phyloP scores from a whole-genome alignment of 2,797 vertebrate genomes.

The Channallabes apus region DNA sequence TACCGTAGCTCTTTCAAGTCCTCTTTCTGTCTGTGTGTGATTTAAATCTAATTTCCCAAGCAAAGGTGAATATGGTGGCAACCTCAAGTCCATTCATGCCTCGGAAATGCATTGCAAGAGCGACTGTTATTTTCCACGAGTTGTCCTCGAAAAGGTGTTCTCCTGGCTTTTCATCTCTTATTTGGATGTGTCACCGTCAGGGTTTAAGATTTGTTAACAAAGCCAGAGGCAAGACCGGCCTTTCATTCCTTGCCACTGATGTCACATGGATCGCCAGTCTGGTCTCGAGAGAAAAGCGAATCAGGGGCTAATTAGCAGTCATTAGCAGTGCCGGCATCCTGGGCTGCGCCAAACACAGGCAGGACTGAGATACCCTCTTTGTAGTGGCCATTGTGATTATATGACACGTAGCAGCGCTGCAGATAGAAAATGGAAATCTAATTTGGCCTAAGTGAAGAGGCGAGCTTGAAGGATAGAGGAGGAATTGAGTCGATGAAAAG shows the following conservation, averaged over 20 bases:
- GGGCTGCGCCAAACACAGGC: constrained; percentile 20
- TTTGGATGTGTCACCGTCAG: constrained; percentile 29
- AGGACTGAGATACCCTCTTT: constrained; percentile 30
- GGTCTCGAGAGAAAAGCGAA: constrained; percentile 30
- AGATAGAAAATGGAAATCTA: constrained; percentile 43
- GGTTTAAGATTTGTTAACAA: constrained; percentile 38
- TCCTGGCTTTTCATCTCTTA: constrained; percentile 15
- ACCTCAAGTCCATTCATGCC: constrained; percentile 30
- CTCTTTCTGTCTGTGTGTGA: constrained; percentile 16
- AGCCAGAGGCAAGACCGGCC: constrained; percentile 32
- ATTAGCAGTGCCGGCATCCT: constrained; percentile 35
- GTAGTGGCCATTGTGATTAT: constrained; percentile 37
- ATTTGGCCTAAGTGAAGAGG: constrained; percentile 46
- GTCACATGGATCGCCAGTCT: constrained; percentile 28
- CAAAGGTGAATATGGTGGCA: constrained; percentile 32
- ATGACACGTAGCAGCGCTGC: neutral
- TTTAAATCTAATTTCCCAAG: constrained; percentile 35
- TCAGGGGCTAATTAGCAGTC: constrained; percentile 50
- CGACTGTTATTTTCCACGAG: neutral
- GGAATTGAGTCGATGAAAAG: constrained; percentile 43
- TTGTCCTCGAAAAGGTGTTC: constrained; percentile 2
- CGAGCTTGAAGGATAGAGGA: constrained; percentile 29
- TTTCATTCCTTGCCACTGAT: constrained; percentile 8
- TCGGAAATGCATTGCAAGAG: constrained; percentile 14
- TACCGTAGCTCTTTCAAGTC: constrained; percentile 20